Conservation (phyloP, 2,888 invertebrate species). For the Watsonalla binaria region DNA sequence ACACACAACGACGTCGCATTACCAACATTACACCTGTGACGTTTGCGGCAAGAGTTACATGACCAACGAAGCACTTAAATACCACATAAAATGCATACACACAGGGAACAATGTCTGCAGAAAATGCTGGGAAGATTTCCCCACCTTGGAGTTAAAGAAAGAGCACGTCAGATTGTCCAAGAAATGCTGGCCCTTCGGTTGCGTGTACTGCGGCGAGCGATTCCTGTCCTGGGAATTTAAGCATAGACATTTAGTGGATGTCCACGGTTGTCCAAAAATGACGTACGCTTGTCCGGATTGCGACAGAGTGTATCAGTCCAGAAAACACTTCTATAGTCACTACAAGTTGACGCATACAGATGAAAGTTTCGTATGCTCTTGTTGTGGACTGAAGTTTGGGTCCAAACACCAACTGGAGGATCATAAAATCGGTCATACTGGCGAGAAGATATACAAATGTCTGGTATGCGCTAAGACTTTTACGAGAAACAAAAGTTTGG, state of each 20-base stretch:
- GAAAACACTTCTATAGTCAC: conserved; percentile 55
- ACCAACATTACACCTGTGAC: conserved; percentile 56
- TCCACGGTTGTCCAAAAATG: conserved; percentile 38
- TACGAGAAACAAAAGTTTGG: conserved; percentile 63
- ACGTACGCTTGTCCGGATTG: conserved; percentile 58
- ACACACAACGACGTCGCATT: conserved; percentile 61
- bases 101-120: conserved; percentile 47
- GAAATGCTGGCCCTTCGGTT: conserved; percentile 53
- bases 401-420: conserved; percentile 46
- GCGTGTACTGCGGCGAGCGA: conserved; percentile 52
- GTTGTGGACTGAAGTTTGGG: conserved; percentile 50
- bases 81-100: conserved; percentile 55
- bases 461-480: conserved; percentile 69
- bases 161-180: conserved; percentile 45
- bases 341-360: conserved; percentile 52
- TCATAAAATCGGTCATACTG: conserved; percentile 69
- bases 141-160: conserved; percentile 39
- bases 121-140: conserved; percentile 58
- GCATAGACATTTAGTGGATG: conserved; percentile 44
- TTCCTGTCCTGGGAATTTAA: conserved; percentile 62
- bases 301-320: conserved; percentile 31
- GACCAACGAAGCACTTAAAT: conserved; percentile 50
- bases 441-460: conserved; percentile 66
- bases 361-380: conserved; percentile 45
- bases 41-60: conserved; percentile 57